Base-by-base conservation (phyloP, 2,113 vertebrate genomes). In the Prolemur simus region DNA sequence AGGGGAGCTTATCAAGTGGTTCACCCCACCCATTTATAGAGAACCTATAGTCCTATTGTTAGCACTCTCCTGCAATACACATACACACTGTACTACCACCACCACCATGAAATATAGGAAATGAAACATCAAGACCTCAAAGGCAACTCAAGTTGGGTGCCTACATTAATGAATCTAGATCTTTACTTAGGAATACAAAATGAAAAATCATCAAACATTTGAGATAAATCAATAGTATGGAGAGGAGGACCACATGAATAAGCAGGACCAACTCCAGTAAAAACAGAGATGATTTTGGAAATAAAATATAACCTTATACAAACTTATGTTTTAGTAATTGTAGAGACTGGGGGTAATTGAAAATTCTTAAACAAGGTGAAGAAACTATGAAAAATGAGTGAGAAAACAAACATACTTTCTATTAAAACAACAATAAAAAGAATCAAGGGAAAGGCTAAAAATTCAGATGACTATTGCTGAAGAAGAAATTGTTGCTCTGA, bases 211-310 rank as follows among this genome's bases (percentile, higher is more conserved):
- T 54, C 58, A 86, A 42, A 82, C 20, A 77, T 60, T 86, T 86
- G 23, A 47, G 20, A 47, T 85, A 74, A 81, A 52, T 66, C 4
- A 69, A 47, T 3, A 78, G 3, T 71, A 21, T 10, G 56, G n/a
- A 47, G 9, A 52, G 8, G 34, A 86, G 4, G 8, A 29, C 37
- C 15, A 63, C 56, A 20, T 54, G 9, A 92, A 56, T 17, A 52
- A 69, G 52, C 1, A 82, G 21, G 49, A 20, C 12, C 20, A 73
- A 77, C 8, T 29, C 14, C 45, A 92, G 5, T 77, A 32, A 94
- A 89, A 74, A 74, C 21, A 84, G 21, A 66, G 4, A 47, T 76
- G 69, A 80, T 88, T 56, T 86, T 64, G 34, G n/a, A 94, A 85
- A 66, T 45, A 95, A 81, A 58, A 77, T 37, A 13, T 47, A 81